Conservation (phyloP, 2,888 invertebrate species). For the Dicranocentrus wangi region DNA sequence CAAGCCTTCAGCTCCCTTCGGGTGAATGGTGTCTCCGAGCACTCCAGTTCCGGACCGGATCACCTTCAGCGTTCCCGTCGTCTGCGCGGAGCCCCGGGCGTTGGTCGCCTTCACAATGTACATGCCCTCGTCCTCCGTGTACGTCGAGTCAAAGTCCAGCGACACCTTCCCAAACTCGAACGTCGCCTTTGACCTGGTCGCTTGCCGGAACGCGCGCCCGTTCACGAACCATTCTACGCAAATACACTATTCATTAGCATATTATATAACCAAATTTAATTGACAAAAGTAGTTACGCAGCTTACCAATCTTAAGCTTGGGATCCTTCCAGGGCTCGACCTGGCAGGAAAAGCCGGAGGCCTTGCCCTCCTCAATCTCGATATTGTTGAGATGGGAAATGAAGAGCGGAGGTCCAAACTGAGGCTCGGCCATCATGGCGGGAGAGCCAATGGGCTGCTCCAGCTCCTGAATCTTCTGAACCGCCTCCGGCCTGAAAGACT, state of each 20-base stretch:
- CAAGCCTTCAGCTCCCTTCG: constrained; percentile 92
- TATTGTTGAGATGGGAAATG: constrained; percentile 91
- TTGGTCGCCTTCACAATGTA: constrained; percentile 93
- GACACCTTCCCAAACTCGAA: constrained; percentile 98
- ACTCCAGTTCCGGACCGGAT: constrained; percentile 76
- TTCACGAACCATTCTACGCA: constrained; percentile 96
- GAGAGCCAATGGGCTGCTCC: constrained; percentile 84
- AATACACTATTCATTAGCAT: too few species aligned
- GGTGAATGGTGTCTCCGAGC: constrained; percentile 93
- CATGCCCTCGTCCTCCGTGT: constrained; percentile 90
- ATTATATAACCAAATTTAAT: too few species aligned
- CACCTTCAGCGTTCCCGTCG: constrained; percentile 90
- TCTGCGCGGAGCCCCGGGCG: constrained; percentile 90
- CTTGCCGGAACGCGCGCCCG: constrained; percentile 89
- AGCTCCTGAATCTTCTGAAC: constrained; percentile 88
- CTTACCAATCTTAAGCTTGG: constrained; percentile 74
- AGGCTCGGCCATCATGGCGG: constrained; percentile 82
- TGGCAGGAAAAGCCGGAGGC: constrained; percentile 95
- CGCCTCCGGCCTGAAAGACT: constrained; percentile 91
- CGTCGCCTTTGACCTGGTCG: constrained; percentile 91
- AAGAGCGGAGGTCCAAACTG: constrained; percentile 94
- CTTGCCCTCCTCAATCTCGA: constrained; percentile 95
- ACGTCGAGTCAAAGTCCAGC: constrained; percentile 89
- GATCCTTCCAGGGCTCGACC: constrained; percentile 56
- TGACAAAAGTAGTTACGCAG: constrained; percentile 33